phyloP scores from a whole-genome alignment of 2,888 invertebrate genomes.

The Myopa tessellatipennis region DNA sequence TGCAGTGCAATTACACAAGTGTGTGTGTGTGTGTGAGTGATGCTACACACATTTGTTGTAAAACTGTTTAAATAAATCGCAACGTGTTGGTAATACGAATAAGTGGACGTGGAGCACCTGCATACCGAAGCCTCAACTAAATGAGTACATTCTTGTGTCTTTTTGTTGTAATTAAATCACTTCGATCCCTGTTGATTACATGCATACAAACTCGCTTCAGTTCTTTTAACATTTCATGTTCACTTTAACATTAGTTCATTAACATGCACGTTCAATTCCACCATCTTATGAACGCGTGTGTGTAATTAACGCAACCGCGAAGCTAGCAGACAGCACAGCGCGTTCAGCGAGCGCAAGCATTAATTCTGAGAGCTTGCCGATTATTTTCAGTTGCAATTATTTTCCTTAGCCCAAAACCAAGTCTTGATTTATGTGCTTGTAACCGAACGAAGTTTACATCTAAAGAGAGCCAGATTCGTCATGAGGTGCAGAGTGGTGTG shows the following conservation, averaged over 20 bases:
- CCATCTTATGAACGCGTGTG: background rate
- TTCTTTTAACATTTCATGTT: constrained; percentile 45
- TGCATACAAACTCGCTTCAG: constrained; percentile 13
- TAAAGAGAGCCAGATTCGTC: background rate
- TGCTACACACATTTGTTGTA: background rate
- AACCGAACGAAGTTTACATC: background rate
- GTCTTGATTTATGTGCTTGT: background rate
- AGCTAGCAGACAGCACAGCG: constrained; percentile 52
- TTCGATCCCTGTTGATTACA: constrained; percentile 62
- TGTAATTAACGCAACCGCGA: constrained; percentile 62
- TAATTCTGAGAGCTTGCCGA: constrained; percentile 48
- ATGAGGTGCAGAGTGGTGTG: background rate
- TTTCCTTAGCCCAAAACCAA: background rate
- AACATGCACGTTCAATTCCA: background rate
- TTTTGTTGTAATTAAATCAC: constrained; percentile 63
- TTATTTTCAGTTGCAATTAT: background rate
- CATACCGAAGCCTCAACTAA: background rate
- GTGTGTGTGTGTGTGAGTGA: background rate
- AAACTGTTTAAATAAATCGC: constrained; percentile 32
- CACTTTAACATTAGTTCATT: background rate
- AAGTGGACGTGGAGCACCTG: constrained; percentile 15
- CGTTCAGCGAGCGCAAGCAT: constrained; percentile 57
- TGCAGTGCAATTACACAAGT: background rate
- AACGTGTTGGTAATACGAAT: constrained; percentile 21
- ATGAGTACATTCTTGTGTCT: constrained; percentile 46